phyloP scores from a whole-genome alignment of 2,113 vertebrate species.

The Peromyscus californicus region DNA sequence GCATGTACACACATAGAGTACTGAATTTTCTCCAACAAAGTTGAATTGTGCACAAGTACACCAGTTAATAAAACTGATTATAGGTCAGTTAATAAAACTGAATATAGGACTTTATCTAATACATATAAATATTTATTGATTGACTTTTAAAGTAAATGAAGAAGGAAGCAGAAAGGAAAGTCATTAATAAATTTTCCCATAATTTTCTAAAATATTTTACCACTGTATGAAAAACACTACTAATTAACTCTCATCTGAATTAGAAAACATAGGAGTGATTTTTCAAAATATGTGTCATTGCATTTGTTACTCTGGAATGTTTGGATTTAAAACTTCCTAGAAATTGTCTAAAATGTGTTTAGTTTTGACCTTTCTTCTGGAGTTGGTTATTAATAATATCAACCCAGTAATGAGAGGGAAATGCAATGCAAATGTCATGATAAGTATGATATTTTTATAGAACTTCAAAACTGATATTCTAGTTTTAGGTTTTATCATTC shows the following conservation, averaged over 20 bases:
- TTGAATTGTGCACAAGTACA: not conserved
- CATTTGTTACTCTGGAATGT: not conserved
- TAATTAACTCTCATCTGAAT: not conserved
- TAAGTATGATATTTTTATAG: not conserved
- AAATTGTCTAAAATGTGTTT: not conserved
- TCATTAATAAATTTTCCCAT: not conserved
- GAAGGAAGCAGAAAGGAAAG: not conserved
- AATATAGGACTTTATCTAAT: not conserved
- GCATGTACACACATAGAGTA: not conserved
- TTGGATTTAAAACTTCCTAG: not conserved
- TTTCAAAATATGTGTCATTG: not conserved
- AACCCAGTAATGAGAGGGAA: not conserved
- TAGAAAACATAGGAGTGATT: not conserved
- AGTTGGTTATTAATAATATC: not conserved
- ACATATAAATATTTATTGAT: not conserved
- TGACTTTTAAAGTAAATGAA: not conserved
- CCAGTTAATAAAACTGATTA: not conserved
- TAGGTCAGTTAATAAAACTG: not conserved
- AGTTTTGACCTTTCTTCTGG: conserved; percentile 36
- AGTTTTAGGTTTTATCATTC: conserved; percentile 1
- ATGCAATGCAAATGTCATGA: not conserved
- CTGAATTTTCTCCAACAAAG: not conserved
- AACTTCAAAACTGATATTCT: not conserved
- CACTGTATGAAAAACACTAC: not conserved
- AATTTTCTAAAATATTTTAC: not conserved